Evolutionary conservation across 2,888 invertebrate genomes (phyloP).

Genomic region (Trichopria drosophilae): DNA sequence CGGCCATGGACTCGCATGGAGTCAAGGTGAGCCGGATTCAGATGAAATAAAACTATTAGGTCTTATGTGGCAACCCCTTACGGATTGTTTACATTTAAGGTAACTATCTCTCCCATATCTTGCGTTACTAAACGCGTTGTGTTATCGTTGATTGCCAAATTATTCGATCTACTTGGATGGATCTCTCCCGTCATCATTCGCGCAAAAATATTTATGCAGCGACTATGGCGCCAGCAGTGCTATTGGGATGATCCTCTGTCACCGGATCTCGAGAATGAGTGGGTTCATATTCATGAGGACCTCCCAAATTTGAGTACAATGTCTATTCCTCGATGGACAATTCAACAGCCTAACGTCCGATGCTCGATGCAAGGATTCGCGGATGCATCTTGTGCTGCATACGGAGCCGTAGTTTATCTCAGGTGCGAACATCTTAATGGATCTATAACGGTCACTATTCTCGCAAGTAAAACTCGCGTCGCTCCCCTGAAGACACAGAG

Average conservation of each 20-base stretch:
- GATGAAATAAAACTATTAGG: background rate
- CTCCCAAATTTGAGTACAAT: conserved; percentile 3
- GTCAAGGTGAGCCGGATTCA: background rate
- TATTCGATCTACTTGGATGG: conserved; percentile 27
- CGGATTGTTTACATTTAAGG: background rate
- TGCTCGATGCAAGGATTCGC: conserved; percentile 13
- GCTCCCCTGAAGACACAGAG: conserved; percentile 18
- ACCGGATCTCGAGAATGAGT: background rate
- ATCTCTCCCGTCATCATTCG: conserved; percentile 17
- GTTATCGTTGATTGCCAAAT: conserved; percentile 16
- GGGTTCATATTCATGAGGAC: background rate
- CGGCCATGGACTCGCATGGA: too few relatives aligned
- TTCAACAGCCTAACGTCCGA: background rate
- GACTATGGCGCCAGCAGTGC: background rate
- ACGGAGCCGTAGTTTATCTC: conserved; percentile 9
- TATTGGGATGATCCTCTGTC: conserved; percentile 1
- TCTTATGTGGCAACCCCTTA: background rate
- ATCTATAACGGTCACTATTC: background rate
- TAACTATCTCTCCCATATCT: too few relatives aligned
- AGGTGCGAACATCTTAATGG: background rate
- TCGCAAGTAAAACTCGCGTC: conserved; percentile 15
- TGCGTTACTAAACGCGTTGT: conserved; percentile 17
- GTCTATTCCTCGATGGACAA: conserved; percentile 14
- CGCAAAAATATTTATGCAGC: conserved; percentile 16
- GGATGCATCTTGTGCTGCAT: conserved; percentile 16